Evolutionary conservation across 2,113 vertebrate genomes (phyloP), one percentile per base, ranked within the genome.

Genomic region (Rhynchopsitta pachyrhyncha): DNA sequence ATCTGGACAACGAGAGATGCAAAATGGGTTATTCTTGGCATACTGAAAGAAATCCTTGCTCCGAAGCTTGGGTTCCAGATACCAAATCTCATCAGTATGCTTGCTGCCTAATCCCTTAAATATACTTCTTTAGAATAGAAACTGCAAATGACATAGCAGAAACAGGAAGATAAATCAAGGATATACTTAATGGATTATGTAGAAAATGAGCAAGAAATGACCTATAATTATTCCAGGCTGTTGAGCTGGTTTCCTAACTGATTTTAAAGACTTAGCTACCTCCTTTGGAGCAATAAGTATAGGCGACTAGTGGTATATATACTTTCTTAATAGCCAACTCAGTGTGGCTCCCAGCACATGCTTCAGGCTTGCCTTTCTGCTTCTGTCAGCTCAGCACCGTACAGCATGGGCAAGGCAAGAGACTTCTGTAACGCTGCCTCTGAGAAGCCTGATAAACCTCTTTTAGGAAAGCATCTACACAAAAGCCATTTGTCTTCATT

Each of bases 221-320:
- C 88, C 59, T 95, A 5, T 91, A 96, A 97, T 97, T 97, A 97
- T 96, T 94, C 91, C 86, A 95, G 91, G 78, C 28, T 64, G 47
- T 71, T 83, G 78, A 93, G 49, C 22, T 95, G 46, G 33, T 96
- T 97, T 95, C 78, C 82, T 73, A 37, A 37, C 41, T 90, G 91
- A 93, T 94, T 92, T 75, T 96, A 95, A 93, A 94, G 37, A 39
- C 37, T 39, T 2, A 68, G 39, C 27, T 74, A 92, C 68, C 52
- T 94, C 63, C 82, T 96, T 55, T 78, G 83, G 90, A 97, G 82
- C 95, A 93, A 47, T 42, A 64, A 92, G 41, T 52, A 47, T 4
- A 88, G n/a, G 57, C 82, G 90, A 10, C 80, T 92, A 42, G 20
- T 14, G 5, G 44, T 28, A 23, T 57, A 60, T 52, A 35, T 8